These are phyloP conservation scores for Artibeus lituratus DNA, from an alignment of 2,797 vertebrate species.

Conservation along the genomic window DNA sequence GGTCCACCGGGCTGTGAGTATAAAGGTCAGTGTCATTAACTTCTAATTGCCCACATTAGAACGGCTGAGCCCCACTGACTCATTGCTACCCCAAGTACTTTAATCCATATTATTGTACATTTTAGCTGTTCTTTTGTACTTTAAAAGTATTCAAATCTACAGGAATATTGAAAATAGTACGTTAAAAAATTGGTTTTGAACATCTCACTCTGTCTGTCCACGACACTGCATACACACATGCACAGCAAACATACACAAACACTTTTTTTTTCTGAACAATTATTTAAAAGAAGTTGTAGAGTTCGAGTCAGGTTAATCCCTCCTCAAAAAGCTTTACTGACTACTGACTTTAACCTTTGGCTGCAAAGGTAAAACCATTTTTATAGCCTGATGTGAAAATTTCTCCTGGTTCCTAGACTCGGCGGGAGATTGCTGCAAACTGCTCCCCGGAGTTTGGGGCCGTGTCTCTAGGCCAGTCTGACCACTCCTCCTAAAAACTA, in stretches of 20 bases:
- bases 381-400: not conserved
- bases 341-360: not conserved
- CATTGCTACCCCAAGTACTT: not conserved
- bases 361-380: not conserved
- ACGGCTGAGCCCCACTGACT: no score
- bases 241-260: not conserved
- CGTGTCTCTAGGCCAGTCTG: not conserved
- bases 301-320: not conserved
- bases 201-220: not conserved
- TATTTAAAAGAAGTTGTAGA: constrained; percentile 15
- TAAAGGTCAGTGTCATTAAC: not conserved
- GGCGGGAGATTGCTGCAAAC: fast-evolving
- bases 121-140: not conserved
- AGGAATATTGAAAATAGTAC: not conserved
- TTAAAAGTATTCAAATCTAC: not conserved
- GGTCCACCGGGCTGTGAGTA: not conserved
- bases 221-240: not conserved
- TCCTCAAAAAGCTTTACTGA: not conserved
- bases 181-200: not conserved
- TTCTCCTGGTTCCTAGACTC: not conserved
- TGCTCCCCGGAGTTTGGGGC: not conserved
- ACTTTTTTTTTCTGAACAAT: not conserved
- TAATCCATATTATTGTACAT: not conserved
- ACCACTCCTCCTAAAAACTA: not conserved
- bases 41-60: not conserved